Conservation (phyloP, 2,888 invertebrate genomes). For the Aproaerema taeniolella region DNA sequence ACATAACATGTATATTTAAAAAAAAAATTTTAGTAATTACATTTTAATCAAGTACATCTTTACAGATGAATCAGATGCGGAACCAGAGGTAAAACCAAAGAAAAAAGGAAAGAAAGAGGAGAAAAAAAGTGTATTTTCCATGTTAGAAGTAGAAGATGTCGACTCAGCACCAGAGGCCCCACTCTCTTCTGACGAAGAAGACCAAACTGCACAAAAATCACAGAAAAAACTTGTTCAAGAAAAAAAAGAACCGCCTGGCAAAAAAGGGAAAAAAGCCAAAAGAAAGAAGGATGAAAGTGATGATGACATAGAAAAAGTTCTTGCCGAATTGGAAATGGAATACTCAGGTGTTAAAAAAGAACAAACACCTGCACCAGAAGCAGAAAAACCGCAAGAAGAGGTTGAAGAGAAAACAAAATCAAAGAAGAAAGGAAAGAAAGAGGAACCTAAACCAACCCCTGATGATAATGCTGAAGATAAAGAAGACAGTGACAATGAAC, state of each 20-base stretch:
- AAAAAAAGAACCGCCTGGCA: slow-evolving; percentile 72
- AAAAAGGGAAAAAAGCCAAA: slow-evolving; percentile 84
- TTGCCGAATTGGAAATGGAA: slow-evolving; percentile 90
- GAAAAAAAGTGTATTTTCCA: slow-evolving; percentile 80
- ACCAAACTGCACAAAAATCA: slow-evolving; percentile 47
- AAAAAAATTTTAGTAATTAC: too few relatives aligned
- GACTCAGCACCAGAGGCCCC: slow-evolving; percentile 60
- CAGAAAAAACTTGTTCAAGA: slow-evolving; percentile 54
- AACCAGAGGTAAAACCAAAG: slow-evolving; percentile 61
- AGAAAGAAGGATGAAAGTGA: slow-evolving; percentile 87
- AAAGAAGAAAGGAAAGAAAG: slow-evolving; percentile 60
- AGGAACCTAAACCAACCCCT: slow-evolving; percentile 41
- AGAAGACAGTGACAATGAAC: slow-evolving; percentile 71
- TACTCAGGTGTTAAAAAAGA: slow-evolving; percentile 82
- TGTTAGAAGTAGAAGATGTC: slow-evolving; percentile 81
- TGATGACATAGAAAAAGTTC: slow-evolving; percentile 88
- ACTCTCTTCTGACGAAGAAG: slow-evolving; percentile 67
- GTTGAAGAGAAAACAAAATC: slow-evolving; percentile 48
- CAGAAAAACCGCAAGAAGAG: slow-evolving; percentile 47
- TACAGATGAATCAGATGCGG: slow-evolving; percentile 63
- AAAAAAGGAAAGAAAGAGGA: slow-evolving; percentile 61
- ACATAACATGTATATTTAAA: too few relatives aligned
- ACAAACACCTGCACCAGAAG: slow-evolving; percentile 50
- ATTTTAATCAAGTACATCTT: too few relatives aligned
- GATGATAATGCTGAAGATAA: slow-evolving; percentile 53